Base-by-base conservation (phyloP, 1,140 invertebrate species). In the Aphis craccivora region DNA sequence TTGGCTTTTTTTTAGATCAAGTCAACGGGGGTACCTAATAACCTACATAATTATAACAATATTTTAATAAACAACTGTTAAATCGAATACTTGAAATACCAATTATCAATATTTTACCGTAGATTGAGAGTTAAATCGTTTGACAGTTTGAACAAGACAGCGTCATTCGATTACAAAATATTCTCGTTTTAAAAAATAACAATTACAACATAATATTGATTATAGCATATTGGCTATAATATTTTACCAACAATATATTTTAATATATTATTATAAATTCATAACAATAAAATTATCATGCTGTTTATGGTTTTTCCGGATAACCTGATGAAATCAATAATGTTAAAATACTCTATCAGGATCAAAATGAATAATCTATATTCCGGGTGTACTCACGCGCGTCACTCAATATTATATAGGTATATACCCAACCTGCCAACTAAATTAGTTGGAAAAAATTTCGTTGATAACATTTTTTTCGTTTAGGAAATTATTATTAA, bases 21-120 rank as follows among this genome's bases (percentile, higher is more conserved):
- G 45, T 87, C 45, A 20, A 51, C 25, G 40, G 86, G 2, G 30
- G 22, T 35, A 88, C 37, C 9, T 51, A 88, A 23, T 51, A 88
- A 35, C 37, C 14, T 88, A 35, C 51, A 88, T 35, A 37, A 87
- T 87, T 20, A n/a, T n/a, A 76, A 76, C 60, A n/a, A n/a, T 48
- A 35, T 48, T 11, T 35, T 67, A n/a, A n/a, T 76, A 5, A 76
- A 76, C 1, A 5, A n/a, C 30, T 51, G 5, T 35, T 2, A 4
- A 37, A 6, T 43, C 9, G 48, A 89, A 90, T 90, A 90, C 89
- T 90, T 25, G 89, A 90, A 90, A 67, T 60, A 37, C 89, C 89
- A 67, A 90, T 67, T n/a, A 18, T n/a, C 7, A 23, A 76, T 9
- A 30, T 2, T 14, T 8, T 20, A 30, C 11, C 18, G n/a, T 6